Percentiles rank a stretch among this genome's conserved stretches.
phyloP scores from a whole-genome alignment of 37 sponge, comb jelly and placozoan species.

The Diacarnus erythraeanus region DNA sequence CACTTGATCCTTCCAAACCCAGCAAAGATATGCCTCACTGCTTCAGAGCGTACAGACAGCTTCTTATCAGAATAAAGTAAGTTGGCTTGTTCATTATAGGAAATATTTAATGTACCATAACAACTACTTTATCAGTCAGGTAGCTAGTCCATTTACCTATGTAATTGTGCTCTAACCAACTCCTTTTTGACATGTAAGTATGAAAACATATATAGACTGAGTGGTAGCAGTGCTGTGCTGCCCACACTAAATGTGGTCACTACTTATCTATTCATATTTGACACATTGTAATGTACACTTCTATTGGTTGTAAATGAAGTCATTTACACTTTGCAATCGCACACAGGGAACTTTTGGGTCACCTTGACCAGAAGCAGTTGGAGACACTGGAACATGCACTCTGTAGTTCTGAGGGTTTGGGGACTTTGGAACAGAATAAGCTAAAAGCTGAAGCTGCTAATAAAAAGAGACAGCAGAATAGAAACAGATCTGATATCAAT shows the following conservation, averaged over 20 bases:
- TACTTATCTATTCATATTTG: too few species aligned
- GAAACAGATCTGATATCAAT: neutral
- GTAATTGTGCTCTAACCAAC: too few species aligned
- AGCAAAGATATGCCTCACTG: constrained; percentile 59
- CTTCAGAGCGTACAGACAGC: constrained; percentile 57
- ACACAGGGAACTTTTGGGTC: constrained; percentile 56
- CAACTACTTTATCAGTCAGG: too few species aligned
- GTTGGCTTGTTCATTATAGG: too few species aligned
- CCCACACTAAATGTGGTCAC: too few species aligned
- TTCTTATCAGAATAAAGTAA: constrained; percentile 73
- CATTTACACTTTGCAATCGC: neutral
- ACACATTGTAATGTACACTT: too few species aligned
- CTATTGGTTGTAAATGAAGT: too few species aligned
- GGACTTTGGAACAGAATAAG: constrained; percentile 44
- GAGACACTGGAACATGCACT: constrained; percentile 61
- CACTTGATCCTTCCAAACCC: constrained; percentile 40
- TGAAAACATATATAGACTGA: too few species aligned
- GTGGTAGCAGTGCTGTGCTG: too few species aligned
- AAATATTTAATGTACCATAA: too few species aligned
- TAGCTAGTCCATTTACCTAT: too few species aligned
- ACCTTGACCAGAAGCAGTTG: constrained; percentile 57
- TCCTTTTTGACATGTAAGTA: too few species aligned
- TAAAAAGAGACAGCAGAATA: neutral
- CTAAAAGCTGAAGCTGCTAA: neutral
- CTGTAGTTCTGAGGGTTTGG: constrained; percentile 75